Conservation (phyloP, 2,888 invertebrate species). For the Liodrosophila aerea region DNA sequence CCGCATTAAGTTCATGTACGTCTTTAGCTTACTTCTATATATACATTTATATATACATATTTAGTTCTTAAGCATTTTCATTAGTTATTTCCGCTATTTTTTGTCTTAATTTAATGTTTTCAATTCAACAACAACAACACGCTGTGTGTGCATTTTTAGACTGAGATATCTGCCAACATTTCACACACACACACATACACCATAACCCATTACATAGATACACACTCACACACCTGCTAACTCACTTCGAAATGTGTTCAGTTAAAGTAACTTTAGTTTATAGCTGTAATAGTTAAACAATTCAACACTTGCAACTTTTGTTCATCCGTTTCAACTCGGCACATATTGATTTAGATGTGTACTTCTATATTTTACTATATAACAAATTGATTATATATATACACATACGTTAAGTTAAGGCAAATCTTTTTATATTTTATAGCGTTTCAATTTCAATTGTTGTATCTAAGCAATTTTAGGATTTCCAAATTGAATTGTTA, state of each 20-base stretch:
- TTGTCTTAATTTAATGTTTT: slow-evolving; percentile 5
- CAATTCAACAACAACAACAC: slow-evolving; percentile 8
- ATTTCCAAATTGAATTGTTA: no score
- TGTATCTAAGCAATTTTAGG: slow-evolving; percentile 68
- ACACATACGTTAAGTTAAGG: slow-evolving; percentile 16
- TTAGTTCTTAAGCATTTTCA: slow-evolving; percentile 6
- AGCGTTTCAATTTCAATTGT: slow-evolving; percentile 8
- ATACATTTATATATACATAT: slow-evolving; percentile 7
- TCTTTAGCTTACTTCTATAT: slow-evolving; percentile 29
- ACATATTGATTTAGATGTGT: no score
- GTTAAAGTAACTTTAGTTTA: slow-evolving; percentile 73
- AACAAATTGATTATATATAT: no score
- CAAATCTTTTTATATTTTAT: slow-evolving; percentile 10
- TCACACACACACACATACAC: slow-evolving; percentile 18
- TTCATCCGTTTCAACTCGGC: no score
- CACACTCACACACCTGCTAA: slow-evolving; percentile 19
- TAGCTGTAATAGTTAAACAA: slow-evolving; percentile 61
- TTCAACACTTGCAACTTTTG: slow-evolving; percentile 1
- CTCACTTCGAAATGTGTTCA: slow-evolving; percentile 74
- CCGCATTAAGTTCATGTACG: slow-evolving; percentile 61
- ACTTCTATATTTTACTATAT: no score
- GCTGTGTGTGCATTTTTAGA: slow-evolving; percentile 59
- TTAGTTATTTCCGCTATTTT: slow-evolving; percentile 2
- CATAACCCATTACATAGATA: slow-evolving; percentile 9
- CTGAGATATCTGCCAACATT: slow-evolving; percentile 63